Evolutionary conservation across 2,113 vertebrate genomes (phyloP), one percentile per base, ranked within the genome.

Genomic region (Axis porcinus): DNA sequence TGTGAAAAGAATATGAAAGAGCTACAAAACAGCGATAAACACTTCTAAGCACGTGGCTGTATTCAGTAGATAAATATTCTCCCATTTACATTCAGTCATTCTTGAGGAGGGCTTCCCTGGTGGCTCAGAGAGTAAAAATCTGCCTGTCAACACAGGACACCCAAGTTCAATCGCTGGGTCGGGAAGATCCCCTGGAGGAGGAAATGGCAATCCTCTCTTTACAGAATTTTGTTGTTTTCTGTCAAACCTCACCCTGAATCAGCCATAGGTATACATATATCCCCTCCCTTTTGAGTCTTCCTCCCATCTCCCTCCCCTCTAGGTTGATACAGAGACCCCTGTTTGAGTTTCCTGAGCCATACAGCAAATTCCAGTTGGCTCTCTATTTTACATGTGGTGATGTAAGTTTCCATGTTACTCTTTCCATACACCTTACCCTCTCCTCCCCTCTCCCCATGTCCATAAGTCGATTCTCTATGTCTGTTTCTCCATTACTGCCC

Each of bases 81-180:
- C 94, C 74, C 89, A 62, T 97, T 96, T 97, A 93, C 23, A 40
- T 74, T 92, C 57, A 92, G 87, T 86, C 95, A 92, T 96, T 98
- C 74, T 94, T 92, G 33, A 90, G 92, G 74, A 97, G 70, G 70
- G 70, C 70, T 76, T 27, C 2, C 23, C 70, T 27, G 23, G 36
- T 43, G 36, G 23, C 40, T 76, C 70, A 76, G 40, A 15, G 1
- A 27, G 40, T 76, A 27, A 76, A 43, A 27, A 76, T 27, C 40
- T 15, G 6, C 23, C 70, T 76, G 70, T 27, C 70, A 27, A 27
- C 40, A 27, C 70, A 76, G 40, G 36, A 43, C 40, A 43, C 70
- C 40, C 40, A 76, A 43, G 70, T 27, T 76, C 40, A 76, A 2
- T 76, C 6, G 0, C 40, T 43, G 70, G 23, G 12, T 43, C 15